Base-by-base conservation (phyloP, 2,888 invertebrate species). In the Malthinus seriepunctatus region DNA sequence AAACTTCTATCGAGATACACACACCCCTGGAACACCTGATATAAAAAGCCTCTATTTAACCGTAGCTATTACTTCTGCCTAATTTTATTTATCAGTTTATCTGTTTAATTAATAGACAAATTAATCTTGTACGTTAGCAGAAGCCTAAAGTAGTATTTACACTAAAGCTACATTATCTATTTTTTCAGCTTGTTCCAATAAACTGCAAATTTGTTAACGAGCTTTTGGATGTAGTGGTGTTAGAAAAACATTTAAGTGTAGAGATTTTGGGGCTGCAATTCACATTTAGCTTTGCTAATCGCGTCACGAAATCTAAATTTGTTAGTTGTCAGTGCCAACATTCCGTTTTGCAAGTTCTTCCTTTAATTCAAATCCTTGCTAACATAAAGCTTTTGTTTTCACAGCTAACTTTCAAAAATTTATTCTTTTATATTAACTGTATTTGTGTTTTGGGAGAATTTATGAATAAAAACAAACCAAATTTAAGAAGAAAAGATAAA, bases 301-400 rank as follows among this genome's bases (percentile, higher is more conserved):
- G 48, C 11, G 48, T 47, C 39, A 48, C 38, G 54, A 54, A 47
- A 54, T 54, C 54, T 54, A 39, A 54, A 54, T 54, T 54, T 54
- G 54, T 54, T 54, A 33, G 47, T 42, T 54, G 47, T 54, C 54
- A 54, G 32, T 14, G 33, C 37, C 12, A 33, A 48, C 45, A 52
- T 52, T 52, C 52, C 44, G 35, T 52, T 51, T 45, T 45, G 23
- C 45, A 33, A 52, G 52, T 35, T 52, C 45, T 45, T 35, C 52
- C 12, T 52, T 52, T 52, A 52, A 52, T 52, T 52, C 44, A 44
- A 37, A 52, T 35, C 14, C 52, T 46, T 46, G 52, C 35, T 52
- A 52, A 32, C 45, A 44, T 23, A 3, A 35, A 11, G 35, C 44
- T 51, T 42, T 32, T 51, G 32, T 32, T 51, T 42, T 42, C 32